Evolutionary conservation across 1,140 invertebrate species (phyloP).

Genomic region (Drosophila ananassae): DNA sequence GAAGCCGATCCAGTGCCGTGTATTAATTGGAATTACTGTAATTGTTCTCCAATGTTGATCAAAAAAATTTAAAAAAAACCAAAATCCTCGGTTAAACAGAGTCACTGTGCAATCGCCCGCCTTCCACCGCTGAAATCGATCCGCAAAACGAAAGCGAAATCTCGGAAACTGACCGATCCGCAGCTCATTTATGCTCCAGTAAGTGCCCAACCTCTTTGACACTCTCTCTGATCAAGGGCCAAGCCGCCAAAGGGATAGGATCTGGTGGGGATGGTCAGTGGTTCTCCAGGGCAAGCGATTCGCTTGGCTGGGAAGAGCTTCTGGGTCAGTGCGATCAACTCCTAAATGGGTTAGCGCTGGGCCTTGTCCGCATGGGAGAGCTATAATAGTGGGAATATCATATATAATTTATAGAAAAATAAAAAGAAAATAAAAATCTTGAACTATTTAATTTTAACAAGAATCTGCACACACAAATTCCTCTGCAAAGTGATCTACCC

Average conservation of each 20-base stretch:
- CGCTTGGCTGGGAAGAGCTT: conserved; percentile 34
- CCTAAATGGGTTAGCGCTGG: conserved; percentile 18
- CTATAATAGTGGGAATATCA: background rate
- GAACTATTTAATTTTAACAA: background rate
- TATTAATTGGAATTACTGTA: conserved; percentile 53
- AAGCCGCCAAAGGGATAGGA: conserved; percentile 16
- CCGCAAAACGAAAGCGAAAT: conserved; percentile 45
- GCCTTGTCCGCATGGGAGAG: background rate
- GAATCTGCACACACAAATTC: conserved; percentile 2
- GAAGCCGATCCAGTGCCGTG: conserved; percentile 26
- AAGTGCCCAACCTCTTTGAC: conserved; percentile 4
- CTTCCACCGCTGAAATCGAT: conserved; percentile 25
- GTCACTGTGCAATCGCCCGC: conserved; percentile 3
- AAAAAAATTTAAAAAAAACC: conserved; percentile 5
- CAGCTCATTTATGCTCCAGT: conserved; percentile 27
- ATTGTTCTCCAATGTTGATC: conserved; percentile 30
- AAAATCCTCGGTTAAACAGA: conserved; percentile 10
- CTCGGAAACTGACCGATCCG: background rate
- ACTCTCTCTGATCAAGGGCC: conserved; percentile 24
- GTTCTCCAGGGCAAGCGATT: conserved; percentile 24
- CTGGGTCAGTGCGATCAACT: conserved; percentile 36
- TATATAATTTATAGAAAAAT: too few species aligned
- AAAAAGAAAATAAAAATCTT: background rate
- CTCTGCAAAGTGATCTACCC: conserved; percentile 4
- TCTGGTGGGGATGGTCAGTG: conserved; percentile 15